Base-by-base conservation (phyloP, 2,797 vertebrate species). In the Malurus leucopterus region DNA sequence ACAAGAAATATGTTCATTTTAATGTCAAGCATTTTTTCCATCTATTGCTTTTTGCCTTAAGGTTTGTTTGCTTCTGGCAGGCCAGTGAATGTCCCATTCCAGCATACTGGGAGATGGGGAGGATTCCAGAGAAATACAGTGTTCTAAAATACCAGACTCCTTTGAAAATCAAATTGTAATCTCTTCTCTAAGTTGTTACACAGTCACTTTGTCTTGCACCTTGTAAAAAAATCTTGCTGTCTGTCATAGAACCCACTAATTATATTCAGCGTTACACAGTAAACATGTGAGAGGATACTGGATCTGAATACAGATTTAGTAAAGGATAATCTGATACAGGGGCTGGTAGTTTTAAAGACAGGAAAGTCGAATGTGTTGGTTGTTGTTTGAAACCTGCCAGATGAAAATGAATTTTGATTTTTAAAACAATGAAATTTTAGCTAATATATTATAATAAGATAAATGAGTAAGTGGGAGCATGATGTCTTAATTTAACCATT, bases 231-330 rank as follows among this genome's bases (percentile, higher is more conserved):
- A 36, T 82, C n/a, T 70, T 73, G 23, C 81, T 64, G 58, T 89
- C 93, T 91, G 62, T 90, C 81, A 34, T 7, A 23, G 38, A 87
- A 73, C 9, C 24, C 58, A 54, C 75, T 87, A 79, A 88, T 88
- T 64, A 49, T 30, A 79, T 88, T 61, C 89, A 74, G 89, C 0
- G 43, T 89, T 76, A 57, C 12, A n/a, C n/a, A 40, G 64, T 43
- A 68, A 76, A 70, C 13, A 11, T 67, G 26, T 80, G 49, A 79
- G 69, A 86, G 58, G 49, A 41, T 71, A 51, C 34, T 83, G 43
- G 54, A 26, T 68, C 50, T 76, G 90, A 88, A 68, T 91, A 78
- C 50, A 90, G 47, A 87, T 89, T 89, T 63, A 29, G n/a, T 44
- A 53, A 78, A 53, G 26, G 19, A 21, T 64, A n/a, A 26, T 69